phyloP scores from a whole-genome alignment of 2,888 invertebrate species.

The Prionchulus punctatus region DNA sequence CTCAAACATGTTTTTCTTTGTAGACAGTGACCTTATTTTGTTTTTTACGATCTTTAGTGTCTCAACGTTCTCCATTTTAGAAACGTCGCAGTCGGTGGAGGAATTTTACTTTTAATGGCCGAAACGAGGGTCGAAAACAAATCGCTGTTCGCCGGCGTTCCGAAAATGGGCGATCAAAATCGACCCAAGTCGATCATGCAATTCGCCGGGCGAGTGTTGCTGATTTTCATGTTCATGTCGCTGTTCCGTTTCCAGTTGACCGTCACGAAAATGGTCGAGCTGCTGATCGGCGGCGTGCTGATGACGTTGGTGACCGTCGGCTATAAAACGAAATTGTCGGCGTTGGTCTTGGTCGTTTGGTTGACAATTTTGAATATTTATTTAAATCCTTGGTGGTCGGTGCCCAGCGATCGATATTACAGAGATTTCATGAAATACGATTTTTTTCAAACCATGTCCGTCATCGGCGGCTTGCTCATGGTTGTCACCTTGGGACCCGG shows the following conservation, averaged over 20 bases:
- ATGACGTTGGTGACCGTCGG: constrained; percentile 93
- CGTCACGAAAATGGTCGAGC: constrained; percentile 57
- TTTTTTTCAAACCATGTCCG: constrained; percentile 93
- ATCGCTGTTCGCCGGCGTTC: constrained; percentile 74
- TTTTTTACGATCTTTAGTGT: no score
- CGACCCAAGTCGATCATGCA: constrained; percentile 92
- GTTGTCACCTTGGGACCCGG: constrained; percentile 96
- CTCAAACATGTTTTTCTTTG: no score
- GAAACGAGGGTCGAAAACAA: constrained; percentile 74
- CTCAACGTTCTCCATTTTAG: constrained; percentile 39
- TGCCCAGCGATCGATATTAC: constrained; percentile 82
- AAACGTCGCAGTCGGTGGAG: constrained; percentile 89
- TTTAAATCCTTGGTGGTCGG: constrained; percentile 95
- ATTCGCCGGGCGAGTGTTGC: constrained; percentile 76
- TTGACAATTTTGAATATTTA: constrained; percentile 78
- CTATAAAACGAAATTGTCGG: constrained; percentile 94
- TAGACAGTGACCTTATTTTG: no score
- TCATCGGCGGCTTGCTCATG: constrained; percentile 92
- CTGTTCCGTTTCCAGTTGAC: constrained; percentile 79
- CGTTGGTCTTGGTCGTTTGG: constrained; percentile 74
- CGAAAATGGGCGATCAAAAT: constrained; percentile 54
- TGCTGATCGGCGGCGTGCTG: constrained; percentile 74
- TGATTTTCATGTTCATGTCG: constrained; percentile 98
- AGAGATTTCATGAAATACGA: constrained; percentile 99
- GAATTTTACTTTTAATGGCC: constrained; percentile 84